Conservation (phyloP, 2,888 invertebrate species). For the Coleophora deauratella region DNA sequence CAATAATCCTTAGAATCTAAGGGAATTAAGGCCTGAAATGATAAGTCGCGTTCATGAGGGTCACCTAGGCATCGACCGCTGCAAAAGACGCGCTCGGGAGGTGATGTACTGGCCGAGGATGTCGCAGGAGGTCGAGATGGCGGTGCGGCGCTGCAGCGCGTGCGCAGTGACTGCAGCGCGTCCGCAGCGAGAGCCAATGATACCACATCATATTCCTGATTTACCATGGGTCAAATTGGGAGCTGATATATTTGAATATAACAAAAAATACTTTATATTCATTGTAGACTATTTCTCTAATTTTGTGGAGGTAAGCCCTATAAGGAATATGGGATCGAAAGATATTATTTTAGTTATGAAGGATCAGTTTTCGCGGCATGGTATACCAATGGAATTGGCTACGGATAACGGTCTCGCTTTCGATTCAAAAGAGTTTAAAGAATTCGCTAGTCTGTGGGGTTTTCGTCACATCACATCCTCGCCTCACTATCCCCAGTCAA, state of each 20-base stretch:
- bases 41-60: conserved; percentile 1
- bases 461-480: conserved; percentile 16
- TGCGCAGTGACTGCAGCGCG: too few species aligned
- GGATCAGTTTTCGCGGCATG: conserved; percentile 1
- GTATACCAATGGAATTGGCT: too few species aligned
- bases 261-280: conserved; percentile 1
- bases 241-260: too few species aligned
- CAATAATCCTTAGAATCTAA: too few species aligned
- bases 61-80: conserved; percentile 2
- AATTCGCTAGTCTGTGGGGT: conserved; percentile 15
- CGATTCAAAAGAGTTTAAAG: conserved; percentile 6
- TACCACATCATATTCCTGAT: neutral
- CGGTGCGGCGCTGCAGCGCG: too few species aligned
- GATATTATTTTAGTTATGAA: conserved; percentile 3
- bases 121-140: too few species aligned
- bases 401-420: conserved; percentile 3
- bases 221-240: conserved; percentile 3
- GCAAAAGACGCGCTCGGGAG: conserved; percentile 5
- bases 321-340: too few species aligned
- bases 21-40: too few species aligned
- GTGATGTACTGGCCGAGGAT: too few species aligned
- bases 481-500: conserved; percentile 15
- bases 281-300: too few species aligned
- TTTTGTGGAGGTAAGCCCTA: too few species aligned
- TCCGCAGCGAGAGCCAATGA: too few species aligned